These are phyloP conservation scores for Meteorus sp. DNA, from an alignment of 1,140 invertebrate genomes.

Conservation along the genomic window DNA sequence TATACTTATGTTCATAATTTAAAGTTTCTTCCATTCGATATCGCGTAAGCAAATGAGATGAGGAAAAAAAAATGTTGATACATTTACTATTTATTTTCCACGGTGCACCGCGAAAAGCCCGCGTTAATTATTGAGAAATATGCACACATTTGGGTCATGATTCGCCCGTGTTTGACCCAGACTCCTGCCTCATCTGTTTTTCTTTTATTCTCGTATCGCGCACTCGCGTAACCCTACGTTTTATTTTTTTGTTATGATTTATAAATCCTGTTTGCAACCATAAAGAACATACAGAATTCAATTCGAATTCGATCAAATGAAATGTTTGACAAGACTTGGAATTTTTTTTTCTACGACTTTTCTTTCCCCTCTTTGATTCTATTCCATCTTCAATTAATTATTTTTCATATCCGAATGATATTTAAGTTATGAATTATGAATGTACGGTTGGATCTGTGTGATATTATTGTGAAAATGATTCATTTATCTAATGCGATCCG, in stretches of 20 bases:
- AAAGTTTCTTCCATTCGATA: no score
- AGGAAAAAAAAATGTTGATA: not conserved
- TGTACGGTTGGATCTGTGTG: no score
- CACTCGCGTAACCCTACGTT: slow-evolving; percentile 14
- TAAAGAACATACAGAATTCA: not conserved
- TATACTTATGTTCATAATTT: no score
- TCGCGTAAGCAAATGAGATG: no score
- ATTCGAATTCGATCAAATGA: not conserved
- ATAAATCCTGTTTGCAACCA: not conserved
- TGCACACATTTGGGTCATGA: slow-evolving; percentile 17
- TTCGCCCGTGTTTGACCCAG: slow-evolving; percentile 18
- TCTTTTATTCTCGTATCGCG: not conserved
- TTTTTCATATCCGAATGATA: no score
- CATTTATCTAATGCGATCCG: not conserved
- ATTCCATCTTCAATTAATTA: no score
- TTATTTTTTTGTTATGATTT: not conserved
- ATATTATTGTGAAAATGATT: not conserved
- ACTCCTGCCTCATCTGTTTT: slow-evolving; percentile 11
- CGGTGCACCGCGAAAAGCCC: not conserved
- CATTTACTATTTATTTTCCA: not conserved
- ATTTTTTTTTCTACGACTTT: no score
- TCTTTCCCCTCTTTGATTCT: no score
- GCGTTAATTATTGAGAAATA: not conserved
- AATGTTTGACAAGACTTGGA: no score
- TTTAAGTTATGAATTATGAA: not conserved